Evolutionary conservation across 2,888 invertebrate genomes (phyloP).

Genomic region (Pristionchus exspectatus): DNA sequence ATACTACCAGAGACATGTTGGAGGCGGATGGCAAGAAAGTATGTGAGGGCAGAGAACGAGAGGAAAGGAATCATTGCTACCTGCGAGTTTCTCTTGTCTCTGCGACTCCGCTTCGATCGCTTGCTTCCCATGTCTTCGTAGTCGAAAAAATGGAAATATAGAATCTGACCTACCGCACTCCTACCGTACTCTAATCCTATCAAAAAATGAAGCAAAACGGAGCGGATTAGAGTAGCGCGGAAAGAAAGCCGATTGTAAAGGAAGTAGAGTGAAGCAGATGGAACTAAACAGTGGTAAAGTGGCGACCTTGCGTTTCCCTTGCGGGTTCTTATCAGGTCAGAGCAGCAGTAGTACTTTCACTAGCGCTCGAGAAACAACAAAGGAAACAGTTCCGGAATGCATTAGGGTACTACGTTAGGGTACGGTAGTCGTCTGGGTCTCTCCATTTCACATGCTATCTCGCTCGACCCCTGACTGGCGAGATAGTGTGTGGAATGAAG

Average conservation of each 20-base stretch:
- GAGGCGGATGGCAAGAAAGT: neutral
- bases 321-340: slow-evolving; percentile 39
- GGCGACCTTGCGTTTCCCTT: slow-evolving; percentile 31
- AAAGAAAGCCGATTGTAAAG: neutral
- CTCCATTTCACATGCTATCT: neutral
- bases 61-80: slow-evolving; percentile 10
- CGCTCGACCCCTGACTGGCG: neutral
- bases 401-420: neutral
- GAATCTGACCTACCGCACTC: slow-evolving; percentile 8
- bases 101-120: slow-evolving; percentile 35
- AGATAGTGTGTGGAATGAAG: neutral
- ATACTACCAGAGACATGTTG: slow-evolving; percentile 80
- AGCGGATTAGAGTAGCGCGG: neutral
- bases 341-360: slow-evolving; percentile 40
- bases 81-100: slow-evolving; percentile 41
- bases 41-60: neutral
- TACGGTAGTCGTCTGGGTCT: neutral
- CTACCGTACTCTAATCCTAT: neutral
- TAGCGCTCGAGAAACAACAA: neutral
- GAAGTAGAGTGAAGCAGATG: neutral
- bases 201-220: neutral
- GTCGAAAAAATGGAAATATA: neutral
- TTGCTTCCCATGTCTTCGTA: slow-evolving; percentile 49
- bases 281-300: neutral
- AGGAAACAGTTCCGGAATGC: neutral